phyloP scores from a whole-genome alignment of 1,140 invertebrate species.

The Drosophila nasuta region DNA sequence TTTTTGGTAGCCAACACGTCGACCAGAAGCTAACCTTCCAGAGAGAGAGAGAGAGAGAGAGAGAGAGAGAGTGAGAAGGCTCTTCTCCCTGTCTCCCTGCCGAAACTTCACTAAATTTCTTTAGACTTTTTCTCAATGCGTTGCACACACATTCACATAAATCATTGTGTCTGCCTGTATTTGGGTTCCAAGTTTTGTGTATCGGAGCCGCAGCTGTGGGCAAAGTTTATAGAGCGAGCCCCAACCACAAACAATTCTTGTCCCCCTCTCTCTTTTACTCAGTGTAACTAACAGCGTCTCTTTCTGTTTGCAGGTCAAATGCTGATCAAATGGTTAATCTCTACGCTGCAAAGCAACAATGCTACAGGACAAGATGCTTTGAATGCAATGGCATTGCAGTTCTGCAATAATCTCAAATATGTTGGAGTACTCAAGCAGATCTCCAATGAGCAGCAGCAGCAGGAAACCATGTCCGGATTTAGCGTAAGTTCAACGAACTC shows the following conservation, averaged over 20 bases:
- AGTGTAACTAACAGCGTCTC: not conserved
- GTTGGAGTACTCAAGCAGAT: conserved; percentile 93
- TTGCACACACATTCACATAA: conserved; percentile 39
- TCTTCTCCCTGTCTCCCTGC: too few relatives aligned
- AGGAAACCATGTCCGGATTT: conserved; percentile 87
- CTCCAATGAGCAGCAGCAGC: conserved; percentile 69
- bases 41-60: too few relatives aligned
- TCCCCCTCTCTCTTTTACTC: not conserved
- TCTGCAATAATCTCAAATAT: conserved; percentile 95
- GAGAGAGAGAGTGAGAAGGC: too few relatives aligned
- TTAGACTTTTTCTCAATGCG: conserved; percentile 27
- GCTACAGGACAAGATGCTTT: conserved; percentile 86
- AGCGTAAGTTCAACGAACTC: conserved; percentile 87
- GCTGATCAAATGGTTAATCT: conserved; percentile 94
- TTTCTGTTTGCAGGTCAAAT: conserved; percentile 90
- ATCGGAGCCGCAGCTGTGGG: conserved; percentile 44
- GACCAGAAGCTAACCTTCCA: not conserved
- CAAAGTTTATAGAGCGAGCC: conserved; percentile 42
- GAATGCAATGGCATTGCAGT: conserved; percentile 90
- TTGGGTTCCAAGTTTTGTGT: conserved; percentile 24
- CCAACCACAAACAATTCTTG: not conserved
- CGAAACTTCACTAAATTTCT: conserved; percentile 14
- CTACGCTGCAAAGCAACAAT: conserved; percentile 89
- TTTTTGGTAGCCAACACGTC: conserved; percentile 46
- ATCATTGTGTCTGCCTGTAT: conserved; percentile 48